Conservation (phyloP, 2,888 invertebrate species). For the Leucoma salicis region DNA sequence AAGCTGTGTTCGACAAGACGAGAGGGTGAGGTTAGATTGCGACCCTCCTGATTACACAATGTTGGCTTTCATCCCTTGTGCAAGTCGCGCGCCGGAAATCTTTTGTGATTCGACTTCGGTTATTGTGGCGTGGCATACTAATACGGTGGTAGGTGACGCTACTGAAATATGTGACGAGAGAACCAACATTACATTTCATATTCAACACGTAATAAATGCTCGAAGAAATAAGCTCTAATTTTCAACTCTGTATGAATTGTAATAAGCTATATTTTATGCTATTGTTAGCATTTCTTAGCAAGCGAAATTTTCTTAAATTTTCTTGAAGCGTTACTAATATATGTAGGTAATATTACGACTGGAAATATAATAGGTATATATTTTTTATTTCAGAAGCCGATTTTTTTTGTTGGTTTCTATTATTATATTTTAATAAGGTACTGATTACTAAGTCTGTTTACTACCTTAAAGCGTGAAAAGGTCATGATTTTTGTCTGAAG, state of each 20-base stretch:
- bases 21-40: conserved; percentile 74
- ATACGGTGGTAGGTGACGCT: conserved; percentile 66
- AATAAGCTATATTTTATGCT: neutral
- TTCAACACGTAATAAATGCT: conserved; percentile 38
- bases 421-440: too few species aligned
- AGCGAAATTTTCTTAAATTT: too few species aligned
- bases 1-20: conserved; percentile 74
- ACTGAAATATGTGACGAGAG: conserved; percentile 62
- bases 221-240: conserved; percentile 27
- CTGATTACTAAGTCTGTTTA: too few species aligned
- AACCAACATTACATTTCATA: conserved; percentile 46
- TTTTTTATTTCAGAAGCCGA: too few species aligned
- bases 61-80: conserved; percentile 80
- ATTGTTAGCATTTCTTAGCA: neutral
- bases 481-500: too few species aligned
- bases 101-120: conserved; percentile 81
- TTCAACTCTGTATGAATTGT: conserved; percentile 6
- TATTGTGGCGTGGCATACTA: conserved; percentile 79
- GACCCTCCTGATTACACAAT: conserved; percentile 82
- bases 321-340: too few species aligned
- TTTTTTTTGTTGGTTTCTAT: too few species aligned
- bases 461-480: too few species aligned
- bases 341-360: too few species aligned
- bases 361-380: too few species aligned
- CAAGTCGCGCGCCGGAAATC: conserved; percentile 81